Evolutionary conservation across 2,797 vertebrate species (phyloP).

Genomic region (Falco cherrug): DNA sequence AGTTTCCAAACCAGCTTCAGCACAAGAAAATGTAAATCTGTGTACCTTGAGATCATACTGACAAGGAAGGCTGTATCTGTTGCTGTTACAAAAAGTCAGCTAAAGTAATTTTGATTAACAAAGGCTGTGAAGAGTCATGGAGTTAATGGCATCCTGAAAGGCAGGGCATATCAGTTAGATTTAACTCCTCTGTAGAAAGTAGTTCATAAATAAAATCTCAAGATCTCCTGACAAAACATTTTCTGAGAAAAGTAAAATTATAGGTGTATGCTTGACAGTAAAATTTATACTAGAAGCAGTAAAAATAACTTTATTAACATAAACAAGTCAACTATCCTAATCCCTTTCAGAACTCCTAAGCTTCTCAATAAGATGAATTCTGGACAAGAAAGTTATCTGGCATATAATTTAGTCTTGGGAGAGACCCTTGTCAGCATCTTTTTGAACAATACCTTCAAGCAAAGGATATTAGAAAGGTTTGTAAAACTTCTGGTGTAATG

Average conservation of each 20-base stretch:
- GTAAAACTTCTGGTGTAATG: not conserved
- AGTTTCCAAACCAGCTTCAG: not conserved
- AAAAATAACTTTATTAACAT: slow-evolving; percentile 68
- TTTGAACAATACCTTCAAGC: slow-evolving; percentile 2
- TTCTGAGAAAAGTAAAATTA: slow-evolving; percentile 70
- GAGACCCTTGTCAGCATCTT: not conserved
- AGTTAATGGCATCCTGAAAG: slow-evolving; percentile 59
- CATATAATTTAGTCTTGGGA: slow-evolving; percentile 32
- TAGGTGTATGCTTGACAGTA: slow-evolving; percentile 56
- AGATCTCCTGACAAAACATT: slow-evolving; percentile 69
- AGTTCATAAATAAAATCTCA: slow-evolving; percentile 65
- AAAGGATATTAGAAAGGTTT: not conserved
- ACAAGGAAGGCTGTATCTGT: slow-evolving; percentile 4
- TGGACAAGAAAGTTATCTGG: slow-evolving; percentile 34
- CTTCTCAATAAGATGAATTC: slow-evolving; percentile 4
- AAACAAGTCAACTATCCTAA: slow-evolving; percentile 66
- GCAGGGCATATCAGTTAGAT: slow-evolving; percentile 48
- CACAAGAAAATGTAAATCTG: not conserved
- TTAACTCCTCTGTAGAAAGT: slow-evolving; percentile 59
- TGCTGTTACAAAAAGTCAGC: slow-evolving; percentile 22
- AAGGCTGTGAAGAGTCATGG: slow-evolving; percentile 54
- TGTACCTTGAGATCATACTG: not conserved
- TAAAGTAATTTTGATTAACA: slow-evolving; percentile 63
- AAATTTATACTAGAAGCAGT: slow-evolving; percentile 60
- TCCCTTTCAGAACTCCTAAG: slow-evolving; percentile 50